Conservation (phyloP, 2,888 invertebrate genomes). For the Reticulitermes lucifugus region DNA sequence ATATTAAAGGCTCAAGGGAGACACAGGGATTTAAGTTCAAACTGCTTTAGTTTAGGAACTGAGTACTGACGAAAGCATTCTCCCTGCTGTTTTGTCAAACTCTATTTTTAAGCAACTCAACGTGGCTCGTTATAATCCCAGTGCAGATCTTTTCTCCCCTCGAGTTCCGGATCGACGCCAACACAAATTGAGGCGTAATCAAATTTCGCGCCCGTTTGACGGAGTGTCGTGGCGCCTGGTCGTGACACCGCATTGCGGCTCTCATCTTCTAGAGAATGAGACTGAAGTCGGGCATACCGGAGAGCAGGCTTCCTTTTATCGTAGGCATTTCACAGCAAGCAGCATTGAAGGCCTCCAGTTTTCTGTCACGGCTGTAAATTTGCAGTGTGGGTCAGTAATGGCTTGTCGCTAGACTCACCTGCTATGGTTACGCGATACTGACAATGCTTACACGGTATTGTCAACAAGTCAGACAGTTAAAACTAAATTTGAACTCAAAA, state of each 20-base stretch:
- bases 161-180: background rate
- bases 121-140: background rate
- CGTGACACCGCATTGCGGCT: constrained; percentile 35
- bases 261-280: background rate
- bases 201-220: constrained; percentile 48
- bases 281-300: background rate
- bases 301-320: background rate
- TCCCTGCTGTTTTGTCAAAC: constrained; percentile 4
- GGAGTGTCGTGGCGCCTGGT: constrained; percentile 44
- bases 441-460: too few species aligned
- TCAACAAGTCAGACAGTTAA: too few species aligned
- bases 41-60: background rate
- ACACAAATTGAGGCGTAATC: constrained; percentile 39
- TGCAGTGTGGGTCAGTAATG: too few species aligned
- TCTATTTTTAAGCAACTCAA: background rate
- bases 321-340: too few species aligned
- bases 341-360: too few species aligned
- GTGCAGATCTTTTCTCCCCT: background rate
- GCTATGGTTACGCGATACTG: too few species aligned
- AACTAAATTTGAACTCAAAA: too few species aligned
- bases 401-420: too few species aligned
- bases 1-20: background rate
- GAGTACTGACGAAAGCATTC: background rate
- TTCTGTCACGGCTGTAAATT: too few species aligned
- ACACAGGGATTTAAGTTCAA: background rate